Percentiles rank a stretch among this genome's conserved stretches.
Conservation (phyloP, 2,888 invertebrate species). For the Hirtodrosophila histrioides region DNA sequence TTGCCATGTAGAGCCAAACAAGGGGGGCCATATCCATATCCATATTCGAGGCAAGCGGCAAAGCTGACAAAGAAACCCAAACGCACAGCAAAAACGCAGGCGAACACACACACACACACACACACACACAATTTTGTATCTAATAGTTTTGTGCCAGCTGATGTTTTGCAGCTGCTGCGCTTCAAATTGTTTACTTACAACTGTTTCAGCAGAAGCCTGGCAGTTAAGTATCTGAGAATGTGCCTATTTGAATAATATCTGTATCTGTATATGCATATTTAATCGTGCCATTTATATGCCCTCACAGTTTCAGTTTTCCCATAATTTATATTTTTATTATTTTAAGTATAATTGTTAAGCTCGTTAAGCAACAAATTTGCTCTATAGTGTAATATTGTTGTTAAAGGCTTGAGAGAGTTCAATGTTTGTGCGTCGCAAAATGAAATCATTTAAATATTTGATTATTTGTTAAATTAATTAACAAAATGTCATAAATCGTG, state of each 20-base stretch:
- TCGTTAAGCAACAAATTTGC: slow-evolving; percentile 5
- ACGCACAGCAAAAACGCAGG: slow-evolving; percentile 36
- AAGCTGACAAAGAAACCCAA: slow-evolving; percentile 40
- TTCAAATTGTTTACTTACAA: slow-evolving; percentile 47
- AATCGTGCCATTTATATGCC: slow-evolving; percentile 56
- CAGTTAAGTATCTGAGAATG: slow-evolving; percentile 1
- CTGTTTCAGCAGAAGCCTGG: slow-evolving; percentile 11
- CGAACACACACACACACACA: slow-evolving; percentile 3
- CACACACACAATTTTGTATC: slow-evolving; percentile 55
- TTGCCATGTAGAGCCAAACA: slow-evolving; percentile 51
- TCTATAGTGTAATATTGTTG: not conserved
- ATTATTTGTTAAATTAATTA: slow-evolving; percentile 5
- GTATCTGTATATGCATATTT: slow-evolving; percentile 13
- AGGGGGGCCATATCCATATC: slow-evolving; percentile 58
- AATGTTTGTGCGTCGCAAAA: slow-evolving; percentile 18
- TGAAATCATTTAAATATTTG: slow-evolving; percentile 20
- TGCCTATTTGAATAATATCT: not conserved
- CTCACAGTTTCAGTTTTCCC: slow-evolving; percentile 29
- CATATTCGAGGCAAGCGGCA: slow-evolving; percentile 47
- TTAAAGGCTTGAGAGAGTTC: slow-evolving; percentile 11
- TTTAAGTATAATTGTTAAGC: slow-evolving; percentile 1
- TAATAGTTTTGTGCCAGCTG: slow-evolving; percentile 62
- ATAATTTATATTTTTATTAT: not conserved
- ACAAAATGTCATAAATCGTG: slow-evolving; percentile 19
- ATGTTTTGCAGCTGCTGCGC: slow-evolving; percentile 63